Base-by-base conservation (phyloP, 2,113 vertebrate species). In the Stegastes partitus region DNA sequence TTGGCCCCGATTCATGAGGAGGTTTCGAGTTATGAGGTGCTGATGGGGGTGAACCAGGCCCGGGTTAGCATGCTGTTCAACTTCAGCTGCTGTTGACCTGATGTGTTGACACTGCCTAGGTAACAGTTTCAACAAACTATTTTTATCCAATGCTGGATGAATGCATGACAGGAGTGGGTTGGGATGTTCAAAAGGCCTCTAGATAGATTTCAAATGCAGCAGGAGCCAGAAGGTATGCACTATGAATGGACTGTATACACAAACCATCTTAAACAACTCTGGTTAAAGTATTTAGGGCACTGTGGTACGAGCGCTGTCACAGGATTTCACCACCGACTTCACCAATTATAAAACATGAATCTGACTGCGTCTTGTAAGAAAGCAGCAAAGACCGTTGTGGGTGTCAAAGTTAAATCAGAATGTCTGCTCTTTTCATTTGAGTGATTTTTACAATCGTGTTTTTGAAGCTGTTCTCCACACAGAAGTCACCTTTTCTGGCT, bases 71-170 rank as follows among this genome's bases (percentile, higher is more conserved):
- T 26, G 72, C 86, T 87, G 90, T 68, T 84, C 85, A 74, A 14
- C 79, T 74, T 90, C 84, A 87, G 89, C 91, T 93, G 77, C 92
- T 91, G 92, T 93, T 93, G 92, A 92, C 90, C 84, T 2, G 81
- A 82, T 85, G 87, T 90, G 89, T 93, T 91, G 91, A 91, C 85
- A 91, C 75, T 86, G 82, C 87, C 92, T 89, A 91, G 92, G 92
- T 90, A 92, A 93, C 92, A 58, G 78, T 90, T 91, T 89, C 89
- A 92, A 91, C 90, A 91, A 87, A 82, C 91, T 91, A 92, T 91
- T 91, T 92, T 87, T 88, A 90, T 73, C 81, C 71, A 76, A 42
- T 59, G 77, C 72, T 39, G 78, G 77, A 89, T 78, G 78, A 84
- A 70, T 78, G 66, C 70, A 57, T 59, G 63, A 66, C 75, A 54